Evolutionary conservation across 2,113 vertebrate species (phyloP).

Genomic region (Megalops atlanticus): DNA sequence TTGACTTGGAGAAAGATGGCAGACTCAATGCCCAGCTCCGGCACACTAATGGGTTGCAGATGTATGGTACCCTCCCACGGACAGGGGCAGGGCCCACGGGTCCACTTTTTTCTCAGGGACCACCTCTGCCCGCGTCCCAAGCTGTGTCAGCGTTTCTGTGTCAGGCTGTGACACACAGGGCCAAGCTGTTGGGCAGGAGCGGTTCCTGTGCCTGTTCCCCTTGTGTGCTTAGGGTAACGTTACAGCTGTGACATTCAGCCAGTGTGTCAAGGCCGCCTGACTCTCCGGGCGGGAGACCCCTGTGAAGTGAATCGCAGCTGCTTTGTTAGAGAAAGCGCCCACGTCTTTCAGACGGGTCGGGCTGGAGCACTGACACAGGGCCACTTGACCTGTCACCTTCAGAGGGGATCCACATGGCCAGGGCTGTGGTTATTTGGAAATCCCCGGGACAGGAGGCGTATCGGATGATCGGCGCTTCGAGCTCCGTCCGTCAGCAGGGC

Average conservation of each 20-base stretch:
- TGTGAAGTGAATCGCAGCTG: conserved; percentile 8
- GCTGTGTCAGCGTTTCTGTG: background rate
- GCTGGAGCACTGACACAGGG: conserved; percentile 39
- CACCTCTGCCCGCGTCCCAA: background rate
- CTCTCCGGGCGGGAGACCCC: background rate
- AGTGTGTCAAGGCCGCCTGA: background rate
- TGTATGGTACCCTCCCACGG: conserved; percentile 51
- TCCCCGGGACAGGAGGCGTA: background rate
- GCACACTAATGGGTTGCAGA: conserved; percentile 67
- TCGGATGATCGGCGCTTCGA: background rate
- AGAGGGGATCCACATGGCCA: conserved; percentile 35
- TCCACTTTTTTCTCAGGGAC: conserved; percentile 33
- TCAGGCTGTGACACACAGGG: background rate
- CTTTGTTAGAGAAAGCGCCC: conserved; percentile 22
- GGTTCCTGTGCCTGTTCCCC: background rate
- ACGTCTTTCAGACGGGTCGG: conserved; percentile 37
- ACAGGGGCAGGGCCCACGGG: conserved; percentile 42
- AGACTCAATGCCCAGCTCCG: conserved; percentile 58
- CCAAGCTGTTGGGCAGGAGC: background rate
- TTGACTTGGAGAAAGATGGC: conserved; percentile 44
- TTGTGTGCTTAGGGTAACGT: background rate
- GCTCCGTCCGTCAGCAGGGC: conserved; percentile 18
- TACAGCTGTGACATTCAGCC: background rate
- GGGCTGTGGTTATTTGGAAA: conserved; percentile 16
- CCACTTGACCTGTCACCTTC: conserved; percentile 48